Evolutionary conservation across 2,797 vertebrate species (phyloP), one percentile per base, ranked within the genome.

Genomic region (Leuciscus waleckii): DNA sequence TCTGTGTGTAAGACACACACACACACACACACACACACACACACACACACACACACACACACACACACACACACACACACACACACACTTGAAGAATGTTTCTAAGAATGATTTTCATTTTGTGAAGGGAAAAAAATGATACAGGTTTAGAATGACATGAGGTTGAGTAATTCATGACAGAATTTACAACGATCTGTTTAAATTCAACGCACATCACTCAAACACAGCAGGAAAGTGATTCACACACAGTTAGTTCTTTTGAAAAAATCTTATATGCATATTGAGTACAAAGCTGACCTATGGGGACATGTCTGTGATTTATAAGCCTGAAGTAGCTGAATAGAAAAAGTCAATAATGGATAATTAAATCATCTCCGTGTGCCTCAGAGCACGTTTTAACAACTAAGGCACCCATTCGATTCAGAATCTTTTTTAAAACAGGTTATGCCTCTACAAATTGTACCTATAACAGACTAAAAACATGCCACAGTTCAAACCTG

Each of bases 201-300:
- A 54, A 83, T 16, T 83, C 61, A 84, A 68, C 26, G 19, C 82
- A 37, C 58, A 68, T 77, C 73, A 77, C 35, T 69, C 32, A 83
- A 75, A 67, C 7, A 9, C 58, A 77, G n/a, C 23, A 56, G 46
- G n/a, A 51, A 35, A 68, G 14, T 13, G 14, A 77, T 56, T 41
- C n/a, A 77, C 74, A 54, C 43, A 67, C 8, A 65, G 39, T 46
- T 46, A 74, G 58, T 67, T 67, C 16, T 76, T 41, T 68, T n/a
- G 1, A 43, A 58, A 70, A 58, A 70, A 29, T 81, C 19, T 74
- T 21, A 68, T 54, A 68, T 77, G 32, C 61, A 67, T 54, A 63
- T 29, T 68, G 58, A 76, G 23, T 21, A 68, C 61, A 83, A 10
- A 51, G 61, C 61, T 65, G 71, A 67, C 32, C 58, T 37, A 51